A percentile compares a stretch with the other conserved stretches of the same genome.
These are phyloP conservation scores for Epsilonema sp. DNA, from an alignment of 2,888 invertebrate genomes.

Conservation along the genomic window DNA sequence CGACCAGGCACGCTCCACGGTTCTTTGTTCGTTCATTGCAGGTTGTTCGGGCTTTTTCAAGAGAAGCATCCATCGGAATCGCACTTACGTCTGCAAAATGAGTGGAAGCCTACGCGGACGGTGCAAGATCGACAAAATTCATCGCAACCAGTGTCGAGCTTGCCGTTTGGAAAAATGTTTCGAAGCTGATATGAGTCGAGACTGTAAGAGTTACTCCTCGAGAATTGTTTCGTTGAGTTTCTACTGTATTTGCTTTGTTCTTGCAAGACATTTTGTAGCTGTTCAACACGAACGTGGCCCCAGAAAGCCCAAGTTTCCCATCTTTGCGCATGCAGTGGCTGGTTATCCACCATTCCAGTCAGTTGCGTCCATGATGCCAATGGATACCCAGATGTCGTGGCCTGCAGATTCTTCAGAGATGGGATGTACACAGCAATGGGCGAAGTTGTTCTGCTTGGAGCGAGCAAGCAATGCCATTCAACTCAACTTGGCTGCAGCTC, in stretches of 20 bases:
- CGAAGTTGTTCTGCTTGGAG: too few species aligned
- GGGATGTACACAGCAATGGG: too few species aligned
- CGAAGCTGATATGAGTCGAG: conserved; percentile 89
- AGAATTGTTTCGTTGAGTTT: not conserved
- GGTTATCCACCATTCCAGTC: not conserved
- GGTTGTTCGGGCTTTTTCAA: conserved; percentile 90
- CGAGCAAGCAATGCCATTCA: too few species aligned
- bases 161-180: conserved; percentile 85
- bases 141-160: conserved; percentile 85
- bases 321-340: not conserved
- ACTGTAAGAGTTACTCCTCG: conserved; percentile 52
- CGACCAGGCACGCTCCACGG: not conserved
- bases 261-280: conserved; percentile 33
- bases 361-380: too few species aligned
- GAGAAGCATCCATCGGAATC: conserved; percentile 79
- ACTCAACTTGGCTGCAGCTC: too few species aligned
- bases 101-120: conserved; percentile 54
- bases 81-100: conserved; percentile 89
- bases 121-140: conserved; percentile 89
- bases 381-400: too few species aligned
- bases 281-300: conserved; percentile 92
- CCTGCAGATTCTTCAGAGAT: too few species aligned
- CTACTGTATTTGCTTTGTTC: not conserved
- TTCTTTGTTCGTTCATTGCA: conserved; percentile 27
- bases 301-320: conserved; percentile 54